Conservation (phyloP, 2,113 vertebrate genomes). For the Callipepla californica region DNA sequence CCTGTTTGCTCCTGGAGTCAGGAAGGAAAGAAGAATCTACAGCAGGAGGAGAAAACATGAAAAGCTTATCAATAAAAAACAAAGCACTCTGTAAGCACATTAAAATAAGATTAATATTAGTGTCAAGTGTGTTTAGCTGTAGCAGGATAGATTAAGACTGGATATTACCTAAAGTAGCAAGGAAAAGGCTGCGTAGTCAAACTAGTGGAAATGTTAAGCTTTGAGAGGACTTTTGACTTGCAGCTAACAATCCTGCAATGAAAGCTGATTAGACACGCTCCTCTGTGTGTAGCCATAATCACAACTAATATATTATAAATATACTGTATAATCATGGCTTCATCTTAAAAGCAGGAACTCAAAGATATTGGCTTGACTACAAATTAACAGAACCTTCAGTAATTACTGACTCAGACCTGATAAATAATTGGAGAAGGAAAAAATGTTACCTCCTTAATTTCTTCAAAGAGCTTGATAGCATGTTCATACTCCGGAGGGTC, state of each 20-base stretch:
- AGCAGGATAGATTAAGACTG: neutral
- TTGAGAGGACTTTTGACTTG: neutral
- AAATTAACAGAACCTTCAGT: neutral
- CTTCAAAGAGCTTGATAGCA: slow-evolving; percentile 90
- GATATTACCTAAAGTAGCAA: neutral
- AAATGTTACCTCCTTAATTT: slow-evolving; percentile 89
- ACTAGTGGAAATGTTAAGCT: neutral
- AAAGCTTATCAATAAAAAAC: neutral
- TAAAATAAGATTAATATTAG: neutral
- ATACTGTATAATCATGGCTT: neutral
- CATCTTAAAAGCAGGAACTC: neutral
- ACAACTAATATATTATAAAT: neutral
- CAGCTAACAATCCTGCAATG: neutral
- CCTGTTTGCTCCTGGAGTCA: slow-evolving; percentile 90
- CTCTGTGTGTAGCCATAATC: neutral
- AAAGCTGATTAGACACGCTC: neutral
- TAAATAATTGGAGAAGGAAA: neutral
- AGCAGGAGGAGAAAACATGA: neutral
- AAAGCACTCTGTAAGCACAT: neutral
- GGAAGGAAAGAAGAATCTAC: slow-evolving; percentile 91
- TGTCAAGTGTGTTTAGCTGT: neutral
- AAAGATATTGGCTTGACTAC: neutral
- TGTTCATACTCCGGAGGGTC: slow-evolving; percentile 91
- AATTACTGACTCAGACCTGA: neutral
- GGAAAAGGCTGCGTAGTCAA: neutral